Evolutionary conservation across 2,888 invertebrate species (phyloP), one percentile per base, ranked within the genome.

Genomic region (Phorcus lineatus): DNA sequence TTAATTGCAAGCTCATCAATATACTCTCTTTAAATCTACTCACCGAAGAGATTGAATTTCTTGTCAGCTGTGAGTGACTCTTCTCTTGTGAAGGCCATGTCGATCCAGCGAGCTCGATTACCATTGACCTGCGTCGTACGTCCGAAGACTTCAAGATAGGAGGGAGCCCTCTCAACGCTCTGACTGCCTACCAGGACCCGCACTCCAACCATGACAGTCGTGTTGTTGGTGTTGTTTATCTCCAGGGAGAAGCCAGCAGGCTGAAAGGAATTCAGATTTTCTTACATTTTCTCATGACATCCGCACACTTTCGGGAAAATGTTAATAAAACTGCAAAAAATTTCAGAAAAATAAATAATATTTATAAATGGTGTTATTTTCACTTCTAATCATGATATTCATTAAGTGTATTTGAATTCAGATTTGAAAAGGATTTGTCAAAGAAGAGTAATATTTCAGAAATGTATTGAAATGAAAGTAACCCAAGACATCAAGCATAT

Each of bases 41-140:
- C 85, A 93, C 93, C 88, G 80, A 88, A 91, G 24, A 98, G 95
- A 0, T 95, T 95, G n/a, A 98, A 93, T 90, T 97, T 97, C 93
- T 98, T 98, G 92, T 98, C 98, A 0, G 97, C 97, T 89, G 96
- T 96, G 11, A 98, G 94, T 79, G 97, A 97, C 93, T 99, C 99
- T 90, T 99, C 98, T 70, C 98, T 95, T 0, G 98, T 97, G 85
- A 99, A 94, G 0, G 99, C 98, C 86, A 99, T 95, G 92, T 99
- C 99, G 91, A 96, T 98, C 99, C 99, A 99, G 17, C 99, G 95
- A 96, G 90, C 86, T 47, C 92, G 82, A 0, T 87, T 80, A 66
- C 87, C 85, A 36, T 84, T 84, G 19, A 88, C 82, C 85, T 88
- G 91, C 24, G 88, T 88, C 17, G 88, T 90, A 28, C 93, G 86